Conservation (phyloP, 2,113 vertebrate species). For the Varanus komodoensis region DNA sequence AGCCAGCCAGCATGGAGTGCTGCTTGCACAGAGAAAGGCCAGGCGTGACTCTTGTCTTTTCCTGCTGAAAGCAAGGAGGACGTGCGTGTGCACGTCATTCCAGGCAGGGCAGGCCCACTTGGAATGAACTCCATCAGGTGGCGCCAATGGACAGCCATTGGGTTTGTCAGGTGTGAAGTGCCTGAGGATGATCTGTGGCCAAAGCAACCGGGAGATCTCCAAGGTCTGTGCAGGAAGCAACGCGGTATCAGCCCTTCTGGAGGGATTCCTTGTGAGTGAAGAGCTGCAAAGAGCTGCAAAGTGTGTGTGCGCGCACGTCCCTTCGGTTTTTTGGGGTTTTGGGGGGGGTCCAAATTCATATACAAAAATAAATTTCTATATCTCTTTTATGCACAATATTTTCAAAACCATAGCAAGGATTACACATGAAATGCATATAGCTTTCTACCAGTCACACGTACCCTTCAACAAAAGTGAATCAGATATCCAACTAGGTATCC, state of each 20-base stretch:
- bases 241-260: background rate
- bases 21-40: background rate
- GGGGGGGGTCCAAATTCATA: too few species aligned
- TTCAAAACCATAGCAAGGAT: too few species aligned
- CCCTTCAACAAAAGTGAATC: too few species aligned
- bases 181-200: background rate
- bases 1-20: background rate
- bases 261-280: background rate
- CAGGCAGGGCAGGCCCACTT: background rate
- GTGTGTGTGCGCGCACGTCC: too few species aligned
- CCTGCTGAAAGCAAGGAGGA: background rate
- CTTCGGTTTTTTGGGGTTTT: too few species aligned
- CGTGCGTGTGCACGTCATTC: background rate
- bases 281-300: background rate
- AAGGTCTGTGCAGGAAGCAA: background rate
- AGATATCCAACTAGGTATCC: too few species aligned
- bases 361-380: too few species aligned
- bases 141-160: too few species aligned
- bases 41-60: background rate
- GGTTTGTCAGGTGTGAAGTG: background rate
- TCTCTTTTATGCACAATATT: too few species aligned
- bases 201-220: background rate
- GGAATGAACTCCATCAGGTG: background rate
- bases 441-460: too few species aligned
- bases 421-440: too few species aligned